Evolutionary conservation across 2,797 vertebrate genomes (phyloP).

Genomic region (Danio choprae): DNA sequence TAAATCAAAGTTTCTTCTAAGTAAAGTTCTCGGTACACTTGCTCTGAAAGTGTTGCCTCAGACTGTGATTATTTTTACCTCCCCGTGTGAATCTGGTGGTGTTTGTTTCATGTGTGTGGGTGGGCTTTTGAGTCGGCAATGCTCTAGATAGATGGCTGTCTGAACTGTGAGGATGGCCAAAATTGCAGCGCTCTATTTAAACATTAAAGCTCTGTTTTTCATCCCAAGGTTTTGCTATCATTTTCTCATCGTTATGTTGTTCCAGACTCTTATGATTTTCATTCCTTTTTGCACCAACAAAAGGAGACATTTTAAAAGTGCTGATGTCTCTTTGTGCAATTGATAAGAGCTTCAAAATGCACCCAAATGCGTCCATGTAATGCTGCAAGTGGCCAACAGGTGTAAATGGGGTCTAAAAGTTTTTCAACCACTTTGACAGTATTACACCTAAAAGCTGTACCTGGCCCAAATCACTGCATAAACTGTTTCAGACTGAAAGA

Average conservation of each 20-base stretch:
- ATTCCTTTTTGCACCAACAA: background rate
- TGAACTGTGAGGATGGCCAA: background rate
- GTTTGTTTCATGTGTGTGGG: slow-evolving; percentile 44
- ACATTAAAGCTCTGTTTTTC: background rate
- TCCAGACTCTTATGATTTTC: background rate
- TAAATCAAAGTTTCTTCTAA: slow-evolving; percentile 25
- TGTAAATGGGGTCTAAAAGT: too few relatives aligned
- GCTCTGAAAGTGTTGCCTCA: slow-evolving; percentile 30
- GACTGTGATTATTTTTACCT: slow-evolving; percentile 38
- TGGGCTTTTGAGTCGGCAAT: slow-evolving; percentile 27
- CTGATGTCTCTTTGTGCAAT: background rate
- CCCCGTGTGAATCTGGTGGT: slow-evolving; percentile 7
- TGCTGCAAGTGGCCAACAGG: too few relatives aligned
- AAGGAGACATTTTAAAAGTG: background rate
- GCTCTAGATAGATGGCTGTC: slow-evolving; percentile 18
- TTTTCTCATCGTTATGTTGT: background rate
- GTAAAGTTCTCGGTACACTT: slow-evolving; percentile 6
- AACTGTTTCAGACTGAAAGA: too few relatives aligned
- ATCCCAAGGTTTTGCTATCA: background rate
- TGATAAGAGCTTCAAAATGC: background rate
- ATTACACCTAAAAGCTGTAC: too few relatives aligned
- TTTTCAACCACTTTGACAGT: too few relatives aligned
- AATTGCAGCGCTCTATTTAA: background rate
- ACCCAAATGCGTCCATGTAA: too few relatives aligned
- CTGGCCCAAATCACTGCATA: too few relatives aligned